Conservation (phyloP, 1,140 invertebrate genomes). For the Cyphomyrmex costatus region DNA sequence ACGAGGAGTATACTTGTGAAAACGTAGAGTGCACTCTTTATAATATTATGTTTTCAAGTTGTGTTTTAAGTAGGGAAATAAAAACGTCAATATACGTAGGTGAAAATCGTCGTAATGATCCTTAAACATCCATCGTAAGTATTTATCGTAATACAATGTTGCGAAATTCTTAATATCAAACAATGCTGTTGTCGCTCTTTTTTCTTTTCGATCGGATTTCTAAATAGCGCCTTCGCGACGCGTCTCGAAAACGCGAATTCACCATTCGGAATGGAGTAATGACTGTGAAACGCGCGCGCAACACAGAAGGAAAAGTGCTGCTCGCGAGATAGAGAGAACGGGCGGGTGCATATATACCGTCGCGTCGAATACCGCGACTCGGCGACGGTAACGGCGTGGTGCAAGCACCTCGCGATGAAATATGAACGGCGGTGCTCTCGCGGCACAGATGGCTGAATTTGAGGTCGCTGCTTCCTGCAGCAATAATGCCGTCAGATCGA, state of each 20-base stretch:
- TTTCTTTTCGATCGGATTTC: slow-evolving; percentile 26
- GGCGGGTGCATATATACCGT: slow-evolving; percentile 40
- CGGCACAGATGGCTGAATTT: slow-evolving; percentile 78
- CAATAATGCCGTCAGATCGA: slow-evolving; percentile 77
- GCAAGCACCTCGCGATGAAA: slow-evolving; percentile 77
- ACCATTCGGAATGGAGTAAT: slow-evolving; percentile 17
- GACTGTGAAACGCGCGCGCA: slow-evolving; percentile 17
- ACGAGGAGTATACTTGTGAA: background rate
- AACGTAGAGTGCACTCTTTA: background rate
- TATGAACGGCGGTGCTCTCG: slow-evolving; percentile 76
- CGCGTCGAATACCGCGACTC: slow-evolving; percentile 34
- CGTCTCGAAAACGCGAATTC: background rate
- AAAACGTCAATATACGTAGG: background rate
- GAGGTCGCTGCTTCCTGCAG: slow-evolving; percentile 77
- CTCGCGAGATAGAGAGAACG: slow-evolving; percentile 41
- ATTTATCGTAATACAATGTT: background rate
- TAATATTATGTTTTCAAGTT: background rate
- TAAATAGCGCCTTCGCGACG: slow-evolving; percentile 3
- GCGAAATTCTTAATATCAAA: background rate
- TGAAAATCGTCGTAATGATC: background rate
- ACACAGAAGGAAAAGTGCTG: slow-evolving; percentile 37
- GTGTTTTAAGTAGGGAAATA: background rate
- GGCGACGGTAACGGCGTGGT: slow-evolving; percentile 61
- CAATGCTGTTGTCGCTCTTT: background rate
- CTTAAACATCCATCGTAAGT: background rate